Evolutionary conservation across 1,140 invertebrate genomes (phyloP), one percentile per base, ranked within the genome.

Genomic region (Brevipalpus yothersi): DNA sequence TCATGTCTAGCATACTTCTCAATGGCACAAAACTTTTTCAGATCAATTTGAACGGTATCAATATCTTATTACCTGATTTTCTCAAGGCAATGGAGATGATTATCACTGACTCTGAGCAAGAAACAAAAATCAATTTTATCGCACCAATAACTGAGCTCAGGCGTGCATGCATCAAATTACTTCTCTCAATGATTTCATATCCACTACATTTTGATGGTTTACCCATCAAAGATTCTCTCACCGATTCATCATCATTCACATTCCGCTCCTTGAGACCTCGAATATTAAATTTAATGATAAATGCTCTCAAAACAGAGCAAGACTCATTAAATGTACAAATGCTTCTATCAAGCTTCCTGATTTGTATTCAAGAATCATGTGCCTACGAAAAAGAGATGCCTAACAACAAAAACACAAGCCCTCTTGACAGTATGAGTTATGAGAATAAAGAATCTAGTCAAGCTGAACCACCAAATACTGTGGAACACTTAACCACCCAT

Each of bases 291-390:
- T 75, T 90, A 13, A 72, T 93, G 15, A 83, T 89, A 66, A 84
- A 83, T 69, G 83, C 86, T 5, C 71, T 93, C 19, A 80, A 86
- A 74, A 81, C 83, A 41, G 88, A 92, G 73, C 78, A 79, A 1
- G 87, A 92, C 74, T 77, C 85, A 2, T 76, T 79, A 60, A 93
- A 93, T 70, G 85, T 86, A 7, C 88, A 93, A 66, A 86, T 92
- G 81, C 72, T 51, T 51, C n/a, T 51, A 51, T 51, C n/a, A 45
- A 84, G 84, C 41, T 71, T 90, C 49, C 74, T 87, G 64, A 70
- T 86, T 41, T 79, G 80, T 62, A 82, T 89, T 4, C 81, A 86
- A 72, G 85, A 88, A 69, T 78, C 84, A n/a, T 81, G 83, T 1
- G 74, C 78, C 47, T 80, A 77, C 65, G 85, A 88, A 71, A 80